Evolutionary conservation across 2,113 vertebrate species (phyloP), one percentile per base, ranked within the genome.

Genomic region (Hystrix brachyura): DNA sequence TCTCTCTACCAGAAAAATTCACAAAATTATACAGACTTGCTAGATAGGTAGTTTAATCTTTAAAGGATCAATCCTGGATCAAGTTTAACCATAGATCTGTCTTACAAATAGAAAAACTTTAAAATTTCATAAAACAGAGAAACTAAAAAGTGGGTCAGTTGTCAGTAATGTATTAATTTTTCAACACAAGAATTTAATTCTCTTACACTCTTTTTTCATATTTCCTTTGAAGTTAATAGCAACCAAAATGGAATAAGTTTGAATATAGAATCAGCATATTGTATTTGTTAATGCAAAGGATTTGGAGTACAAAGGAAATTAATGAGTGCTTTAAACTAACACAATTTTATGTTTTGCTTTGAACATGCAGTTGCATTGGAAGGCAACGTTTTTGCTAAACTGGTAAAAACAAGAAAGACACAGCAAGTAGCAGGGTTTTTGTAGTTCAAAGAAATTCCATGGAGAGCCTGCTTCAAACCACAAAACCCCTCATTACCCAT

Each of bases 131-230:
- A 97, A 98, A 98, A 62, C 18, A 69, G 82, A 86, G 7, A 95
- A 98, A 93, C 84, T 83, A 96, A 98, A 98, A 99, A 98, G 97
- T 98, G 90, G 98, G 98, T 98, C 98, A 98, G 95, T 96, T 98
- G 97, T 97, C 98, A 99, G 98, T 71, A 87, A 98, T 95, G 71
- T 96, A 98, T 99, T 98, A 98, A 98, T 98, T 98, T 99, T 99
- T 98, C 98, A 99, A 95, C 90, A 98, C 48, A 98, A 94, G 92
- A 98, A 98, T 96, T 94, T 94, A 98, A 96, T 98, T 98, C 91
- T 97, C 88, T 48, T 95, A 80, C 82, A 94, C 43, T 95, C 3
- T 85, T 55, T 98, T 98, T 97, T 92, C 84, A 95, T 95, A 62
- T 95, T 87, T 46, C 48, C 97, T 99, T 99, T 99, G 98, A 99